phyloP scores from a whole-genome alignment of 2,797 vertebrate species.

The Coregonus ussuriensis region DNA sequence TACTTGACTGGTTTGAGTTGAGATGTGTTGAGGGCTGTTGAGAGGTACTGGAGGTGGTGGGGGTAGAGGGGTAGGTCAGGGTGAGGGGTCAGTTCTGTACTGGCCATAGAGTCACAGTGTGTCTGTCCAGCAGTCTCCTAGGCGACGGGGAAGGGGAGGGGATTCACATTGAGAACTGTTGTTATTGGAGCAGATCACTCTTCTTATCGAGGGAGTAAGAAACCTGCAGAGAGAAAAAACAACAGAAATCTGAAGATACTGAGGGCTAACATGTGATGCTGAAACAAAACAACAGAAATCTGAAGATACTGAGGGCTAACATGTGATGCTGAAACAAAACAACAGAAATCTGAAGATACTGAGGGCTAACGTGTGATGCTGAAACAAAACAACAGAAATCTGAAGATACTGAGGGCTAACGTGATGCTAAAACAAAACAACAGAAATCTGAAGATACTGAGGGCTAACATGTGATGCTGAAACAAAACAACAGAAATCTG shows the following conservation, averaged over 20 bases:
- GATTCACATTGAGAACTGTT: conserved; percentile 34
- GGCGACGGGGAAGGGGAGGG: conserved; percentile 10
- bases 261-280: conserved; percentile 13
- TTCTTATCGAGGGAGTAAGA: conserved; percentile 18
- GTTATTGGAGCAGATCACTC: conserved; percentile 21
- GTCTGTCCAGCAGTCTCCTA: conserved; percentile 51
- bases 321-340: no score
- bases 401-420: no score
- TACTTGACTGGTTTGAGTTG: conserved; percentile 39
- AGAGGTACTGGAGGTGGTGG: conserved; percentile 7
- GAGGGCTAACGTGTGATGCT: no score
- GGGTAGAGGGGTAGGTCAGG: background rate
- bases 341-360: no score
- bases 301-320: no score
- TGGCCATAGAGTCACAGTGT: conserved; percentile 41
- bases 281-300: no score
- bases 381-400: no score
- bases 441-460: no score
- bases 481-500: no score
- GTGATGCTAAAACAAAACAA: no score
- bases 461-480: no score
- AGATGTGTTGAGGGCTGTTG: conserved; percentile 27
- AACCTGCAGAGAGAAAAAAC: conserved; percentile 46
- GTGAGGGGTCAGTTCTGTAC: conserved; percentile 4
- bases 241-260: background rate